These are phyloP conservation scores for Azorinus chamasolen DNA, from an alignment of 2,888 invertebrate species.

Conservation along the genomic window DNA sequence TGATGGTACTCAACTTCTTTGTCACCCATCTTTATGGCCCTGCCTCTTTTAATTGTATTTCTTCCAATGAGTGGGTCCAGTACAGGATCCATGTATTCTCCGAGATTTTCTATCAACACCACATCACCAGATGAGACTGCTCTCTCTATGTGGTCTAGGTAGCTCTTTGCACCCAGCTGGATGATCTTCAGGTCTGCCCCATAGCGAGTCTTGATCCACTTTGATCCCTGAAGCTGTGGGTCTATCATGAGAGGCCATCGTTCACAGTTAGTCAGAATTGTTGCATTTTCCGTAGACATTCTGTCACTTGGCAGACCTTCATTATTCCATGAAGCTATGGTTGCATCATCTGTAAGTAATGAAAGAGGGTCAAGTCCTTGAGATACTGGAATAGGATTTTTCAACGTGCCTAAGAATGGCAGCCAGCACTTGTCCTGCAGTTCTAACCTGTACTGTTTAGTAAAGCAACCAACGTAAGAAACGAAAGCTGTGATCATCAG, in stretches of 20 bases:
- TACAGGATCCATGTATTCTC: slow-evolving; percentile 96
- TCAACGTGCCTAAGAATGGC: slow-evolving; percentile 92
- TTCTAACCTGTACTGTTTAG: slow-evolving; percentile 95
- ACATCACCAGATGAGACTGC: slow-evolving; percentile 93
- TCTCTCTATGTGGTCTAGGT: slow-evolving; percentile 93
- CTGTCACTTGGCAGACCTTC: slow-evolving; percentile 97
- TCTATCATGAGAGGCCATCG: slow-evolving; percentile 99
- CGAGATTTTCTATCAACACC: slow-evolving; percentile 96
- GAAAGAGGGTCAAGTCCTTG: slow-evolving; percentile 95
- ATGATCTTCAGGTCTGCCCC: slow-evolving; percentile 91
- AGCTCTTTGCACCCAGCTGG: slow-evolving; percentile 96
- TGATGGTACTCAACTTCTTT: slow-evolving; percentile 98
- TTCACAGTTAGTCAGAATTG: slow-evolving; percentile 96
- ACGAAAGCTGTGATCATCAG: slow-evolving; percentile 98
- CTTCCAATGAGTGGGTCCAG: slow-evolving; percentile 96
- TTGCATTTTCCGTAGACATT: slow-evolving; percentile 99
- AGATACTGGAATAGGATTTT: slow-evolving; percentile 94
- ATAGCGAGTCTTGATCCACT: slow-evolving; percentile 98
- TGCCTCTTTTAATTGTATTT: slow-evolving; percentile 96
- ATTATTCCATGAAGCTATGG: slow-evolving; percentile 98
- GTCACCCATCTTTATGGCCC: slow-evolving; percentile 98
- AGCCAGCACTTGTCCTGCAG: slow-evolving; percentile 90
- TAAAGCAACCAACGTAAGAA: slow-evolving; percentile 98
- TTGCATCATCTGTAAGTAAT: slow-evolving; percentile 96
- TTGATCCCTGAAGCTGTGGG: slow-evolving; percentile 95